Percentiles rank a stretch among this genome's conserved stretches.
Evolutionary conservation across 1,140 invertebrate genomes (phyloP).

Genomic region (Microvelia longipes): DNA sequence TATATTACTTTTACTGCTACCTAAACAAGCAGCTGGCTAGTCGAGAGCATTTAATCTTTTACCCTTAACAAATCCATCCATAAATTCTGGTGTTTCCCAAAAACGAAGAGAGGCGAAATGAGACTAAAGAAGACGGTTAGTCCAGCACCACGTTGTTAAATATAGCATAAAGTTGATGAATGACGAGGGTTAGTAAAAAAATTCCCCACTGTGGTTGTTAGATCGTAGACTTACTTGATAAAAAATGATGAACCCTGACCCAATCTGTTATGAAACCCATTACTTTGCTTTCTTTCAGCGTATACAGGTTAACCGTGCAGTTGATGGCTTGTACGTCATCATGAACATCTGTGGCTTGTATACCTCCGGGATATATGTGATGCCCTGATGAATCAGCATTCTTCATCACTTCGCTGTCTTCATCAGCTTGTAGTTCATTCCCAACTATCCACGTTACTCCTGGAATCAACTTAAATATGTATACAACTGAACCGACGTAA

Average conservation of each 20-base stretch:
- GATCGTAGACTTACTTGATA: conserved; percentile 36
- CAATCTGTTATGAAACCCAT: conserved; percentile 47
- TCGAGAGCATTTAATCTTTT: no score
- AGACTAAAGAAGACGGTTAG: no score
- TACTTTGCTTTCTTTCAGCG: conserved; percentile 33
- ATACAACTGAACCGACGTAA: neutral
- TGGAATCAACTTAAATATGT: neutral
- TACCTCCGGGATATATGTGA: neutral
- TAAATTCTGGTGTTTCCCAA: no score
- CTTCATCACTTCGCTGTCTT: neutral
- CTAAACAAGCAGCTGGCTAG: no score
- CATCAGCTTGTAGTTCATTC: neutral
- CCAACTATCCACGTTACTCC: neutral
- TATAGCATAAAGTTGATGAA: no score
- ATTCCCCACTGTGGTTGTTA: no score
- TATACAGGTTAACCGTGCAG: conserved; percentile 33
- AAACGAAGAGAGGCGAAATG: no score
- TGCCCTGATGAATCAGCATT: neutral
- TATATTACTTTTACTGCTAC: no score
- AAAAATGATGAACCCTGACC: conserved; percentile 43
- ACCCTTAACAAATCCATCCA: no score
- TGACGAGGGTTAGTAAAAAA: no score
- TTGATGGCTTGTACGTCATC: conserved; percentile 23
- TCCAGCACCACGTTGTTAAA: no score
- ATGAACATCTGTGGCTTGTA: neutral